These are phyloP conservation scores for Nemurella pictetii DNA, from an alignment of 2,888 invertebrate genomes.

Conservation along the genomic window DNA sequence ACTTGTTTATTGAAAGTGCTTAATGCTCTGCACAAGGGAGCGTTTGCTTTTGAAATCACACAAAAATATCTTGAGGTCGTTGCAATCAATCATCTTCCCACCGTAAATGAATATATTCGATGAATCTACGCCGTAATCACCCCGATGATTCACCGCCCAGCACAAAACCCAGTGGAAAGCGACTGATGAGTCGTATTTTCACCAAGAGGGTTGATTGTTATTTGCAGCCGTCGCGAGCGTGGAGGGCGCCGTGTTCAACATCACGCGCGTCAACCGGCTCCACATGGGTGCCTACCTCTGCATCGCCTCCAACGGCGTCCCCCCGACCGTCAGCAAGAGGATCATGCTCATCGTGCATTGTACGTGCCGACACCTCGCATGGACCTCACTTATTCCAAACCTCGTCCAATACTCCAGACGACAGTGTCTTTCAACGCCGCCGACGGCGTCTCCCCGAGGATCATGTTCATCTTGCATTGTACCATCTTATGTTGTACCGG, in stretches of 20 bases:
- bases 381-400: background rate
- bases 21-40: no score
- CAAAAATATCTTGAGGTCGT: no score
- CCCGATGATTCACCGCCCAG: background rate
- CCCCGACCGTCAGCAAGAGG: constrained; percentile 56
- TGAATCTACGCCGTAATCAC: background rate
- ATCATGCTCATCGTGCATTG: constrained; percentile 56
- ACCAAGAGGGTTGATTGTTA: background rate
- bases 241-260: constrained; percentile 59
- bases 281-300: constrained; percentile 58
- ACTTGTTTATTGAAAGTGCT: no score
- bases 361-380: constrained; percentile 49
- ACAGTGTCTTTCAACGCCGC: no score
- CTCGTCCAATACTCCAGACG: no score
- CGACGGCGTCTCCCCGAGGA: no score
- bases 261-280: constrained; percentile 53
- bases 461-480: no score
- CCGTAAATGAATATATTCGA: no score
- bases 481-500: no score
- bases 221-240: constrained; percentile 60
- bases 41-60: no score
- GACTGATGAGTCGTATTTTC: background rate
- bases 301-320: constrained; percentile 57
- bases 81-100: no score
- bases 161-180: background rate